Conservation (phyloP, 2,113 vertebrate genomes). For the Shinisaurus crocodilurus region DNA sequence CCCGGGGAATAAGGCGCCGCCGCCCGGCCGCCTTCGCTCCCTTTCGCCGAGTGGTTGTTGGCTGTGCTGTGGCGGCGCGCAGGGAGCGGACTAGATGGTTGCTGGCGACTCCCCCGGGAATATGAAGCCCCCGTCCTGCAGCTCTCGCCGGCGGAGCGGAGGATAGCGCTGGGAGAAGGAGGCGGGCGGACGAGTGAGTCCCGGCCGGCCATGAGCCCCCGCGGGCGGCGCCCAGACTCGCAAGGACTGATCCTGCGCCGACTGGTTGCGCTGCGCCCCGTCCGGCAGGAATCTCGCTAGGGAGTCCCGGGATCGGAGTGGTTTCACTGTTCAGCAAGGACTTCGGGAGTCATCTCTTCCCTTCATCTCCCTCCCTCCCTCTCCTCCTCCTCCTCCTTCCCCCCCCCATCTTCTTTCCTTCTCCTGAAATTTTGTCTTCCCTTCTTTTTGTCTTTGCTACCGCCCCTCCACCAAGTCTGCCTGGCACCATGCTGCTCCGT, state of each 20-base stretch:
- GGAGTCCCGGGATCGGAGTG: not conserved
- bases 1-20: constrained; percentile 65
- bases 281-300: not conserved
- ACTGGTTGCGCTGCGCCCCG: not conserved
- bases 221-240: constrained; percentile 37
- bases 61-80: constrained; percentile 30
- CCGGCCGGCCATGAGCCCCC: constrained; percentile 46
- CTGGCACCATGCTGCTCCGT: constrained; percentile 76
- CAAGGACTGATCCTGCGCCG: not conserved
- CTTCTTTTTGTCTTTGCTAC: constrained; percentile 36
- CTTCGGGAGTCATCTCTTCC: not conserved
- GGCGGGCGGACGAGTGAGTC: not conserved
- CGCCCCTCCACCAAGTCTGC: constrained; percentile 46
- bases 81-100: not conserved
- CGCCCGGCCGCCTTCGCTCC: constrained; percentile 7
- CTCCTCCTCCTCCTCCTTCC: not conserved
- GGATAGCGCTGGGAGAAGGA: constrained; percentile 15
- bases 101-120: constrained; percentile 3
- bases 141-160: constrained; percentile 43
- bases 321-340: constrained; percentile 1
- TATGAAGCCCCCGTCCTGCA: constrained; percentile 1
- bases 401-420: too few species aligned
- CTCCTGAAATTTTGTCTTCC: not conserved
- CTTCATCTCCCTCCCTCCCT: constrained; percentile 37
- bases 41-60: constrained; percentile 25